These are phyloP conservation scores for Dyspetes luteomarginatus DNA, from an alignment of 2,888 invertebrate species.

Conservation along the genomic window DNA sequence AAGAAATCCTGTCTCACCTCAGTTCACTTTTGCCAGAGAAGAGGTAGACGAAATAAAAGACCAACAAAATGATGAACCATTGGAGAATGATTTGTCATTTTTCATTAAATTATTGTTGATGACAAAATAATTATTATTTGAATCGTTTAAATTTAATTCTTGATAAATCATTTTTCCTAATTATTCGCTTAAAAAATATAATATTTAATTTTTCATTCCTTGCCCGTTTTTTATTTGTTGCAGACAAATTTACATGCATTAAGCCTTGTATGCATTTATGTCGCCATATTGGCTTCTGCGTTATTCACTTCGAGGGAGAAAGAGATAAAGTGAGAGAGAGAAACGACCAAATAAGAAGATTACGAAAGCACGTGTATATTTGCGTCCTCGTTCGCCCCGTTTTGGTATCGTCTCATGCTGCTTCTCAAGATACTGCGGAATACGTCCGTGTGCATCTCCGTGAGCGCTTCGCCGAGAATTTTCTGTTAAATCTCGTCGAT, in stretches of 20 bases:
- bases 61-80: background rate
- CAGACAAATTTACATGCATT: background rate
- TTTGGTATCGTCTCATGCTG: constrained; percentile 57
- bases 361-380: constrained; percentile 64
- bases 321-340: background rate
- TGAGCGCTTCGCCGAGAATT: constrained; percentile 35
- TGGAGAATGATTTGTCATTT: too few relatives aligned
- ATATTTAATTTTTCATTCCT: background rate
- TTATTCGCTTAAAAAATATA: too few relatives aligned
- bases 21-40: too few relatives aligned
- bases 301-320: background rate
- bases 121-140: too few relatives aligned
- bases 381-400: constrained; percentile 66
- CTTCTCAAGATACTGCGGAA: constrained; percentile 30
- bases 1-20: too few relatives aligned
- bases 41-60: too few relatives aligned
- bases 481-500: constrained; percentile 39
- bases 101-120: too few relatives aligned
- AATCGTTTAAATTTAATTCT: too few relatives aligned
- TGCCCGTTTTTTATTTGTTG: background rate
- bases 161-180: too few relatives aligned
- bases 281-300: too few relatives aligned
- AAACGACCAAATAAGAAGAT: constrained; percentile 57
- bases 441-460: constrained; percentile 37
- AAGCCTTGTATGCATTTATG: background rate